phyloP scores from a whole-genome alignment of 1,140 invertebrate species.

The Leucophenga varia region DNA sequence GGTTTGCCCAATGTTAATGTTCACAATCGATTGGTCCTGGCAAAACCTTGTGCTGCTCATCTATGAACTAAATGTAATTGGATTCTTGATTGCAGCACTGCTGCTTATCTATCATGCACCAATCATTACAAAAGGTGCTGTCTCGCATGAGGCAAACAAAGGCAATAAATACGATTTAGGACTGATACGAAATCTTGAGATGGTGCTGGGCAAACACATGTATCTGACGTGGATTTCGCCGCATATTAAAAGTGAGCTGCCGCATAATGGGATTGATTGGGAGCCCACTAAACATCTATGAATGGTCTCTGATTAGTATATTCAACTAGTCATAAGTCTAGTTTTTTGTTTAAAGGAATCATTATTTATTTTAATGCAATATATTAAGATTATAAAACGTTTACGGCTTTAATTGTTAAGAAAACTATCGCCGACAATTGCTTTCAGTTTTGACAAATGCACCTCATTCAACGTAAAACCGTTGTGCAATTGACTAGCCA shows the following conservation, averaged over 20 bases:
- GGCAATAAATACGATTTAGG: conserved; percentile 71
- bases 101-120: conserved; percentile 70
- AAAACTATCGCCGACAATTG: conserved; percentile 57
- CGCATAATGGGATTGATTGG: conserved; percentile 76
- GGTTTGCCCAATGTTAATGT: conserved; percentile 64
- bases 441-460: conserved; percentile 57
- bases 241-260: conserved; percentile 72
- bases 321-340: conserved; percentile 3
- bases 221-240: conserved; percentile 74
- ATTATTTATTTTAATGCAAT: conserved; percentile 12
- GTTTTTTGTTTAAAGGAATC: conserved; percentile 8
- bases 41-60: conserved; percentile 63
- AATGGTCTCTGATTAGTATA: conserved; percentile 9
- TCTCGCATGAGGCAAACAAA: conserved; percentile 63
- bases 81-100: conserved; percentile 67
- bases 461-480: conserved; percentile 58
- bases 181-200: conserved; percentile 68
- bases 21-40: conserved; percentile 59
- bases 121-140: conserved; percentile 64
- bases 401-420: conserved; percentile 30
- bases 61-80: conserved; percentile 68
- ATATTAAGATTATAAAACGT: conserved; percentile 21
- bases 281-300: conserved; percentile 21
- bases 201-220: conserved; percentile 76
- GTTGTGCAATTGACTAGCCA: conserved; percentile 56